Base-by-base conservation (phyloP, 2,113 vertebrate species). In the Lepidothrix coronata region DNA sequence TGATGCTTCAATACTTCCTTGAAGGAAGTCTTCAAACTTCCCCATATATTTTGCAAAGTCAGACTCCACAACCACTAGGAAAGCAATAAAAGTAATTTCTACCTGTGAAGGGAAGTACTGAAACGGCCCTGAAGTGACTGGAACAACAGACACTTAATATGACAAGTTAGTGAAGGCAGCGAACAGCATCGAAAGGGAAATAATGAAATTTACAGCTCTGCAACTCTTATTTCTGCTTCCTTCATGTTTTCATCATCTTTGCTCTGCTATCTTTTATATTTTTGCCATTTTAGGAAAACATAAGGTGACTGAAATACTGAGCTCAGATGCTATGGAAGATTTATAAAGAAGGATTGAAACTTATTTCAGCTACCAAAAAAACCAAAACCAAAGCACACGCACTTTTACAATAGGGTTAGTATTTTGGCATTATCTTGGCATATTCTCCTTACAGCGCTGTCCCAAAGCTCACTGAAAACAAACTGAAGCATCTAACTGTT, bases 1-100 rank as follows among this genome's bases (percentile, higher is more conserved):
- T 0, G 88, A 97, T 4, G 98, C 97, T 63, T 96, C 96, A 6
- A 98, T 17, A 19, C 72, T 85, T 58, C 98, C 99, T 14, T 96
- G 88, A 58, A 97, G 75, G 5, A 87, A 95, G 95, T 98, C 98
- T 83, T 97, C 98, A 91, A 97, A 98, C n/a, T 97, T 99, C 24
- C 98, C 98, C 54, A 91, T 95, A 6, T 99, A 99, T 73, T 98
- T 99, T 93, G 98, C 98, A 78, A 99, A 99, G 81, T 99, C 98
- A 3, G 97, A 98, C 95, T 99, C 98, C 65, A 96, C 89, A 31
- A 98, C 96, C 93, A 96, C 99, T 99, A 97, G 41, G 37, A 95
- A 96, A 74, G 10, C 37, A 91, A 8, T 33, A 74, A 65, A 44
- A 89, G 14, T 63, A 23, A 86, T 61, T 82, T 51, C 22, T 39